Base-by-base conservation (phyloP, 2,888 invertebrate species). In the Dynastes grantii region DNA sequence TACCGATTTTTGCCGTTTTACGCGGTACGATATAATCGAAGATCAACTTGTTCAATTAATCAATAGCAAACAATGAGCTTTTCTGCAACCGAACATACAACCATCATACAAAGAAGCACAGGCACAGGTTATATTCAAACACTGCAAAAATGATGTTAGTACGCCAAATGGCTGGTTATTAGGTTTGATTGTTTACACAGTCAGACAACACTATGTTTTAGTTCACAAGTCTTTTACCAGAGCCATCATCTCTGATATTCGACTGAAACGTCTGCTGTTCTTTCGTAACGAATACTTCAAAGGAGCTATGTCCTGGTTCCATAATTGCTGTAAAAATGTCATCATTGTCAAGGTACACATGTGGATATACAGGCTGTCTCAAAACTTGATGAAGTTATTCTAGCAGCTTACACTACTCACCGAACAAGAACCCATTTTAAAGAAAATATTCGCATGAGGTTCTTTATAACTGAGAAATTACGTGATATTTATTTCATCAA, bases 241-340 rank as follows among this genome's bases (percentile, higher is more conserved):
- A 88, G 94, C 92, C 61, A 75, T 51, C 89, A 79, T 58, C 40
- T 86, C 85, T 79, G 85, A 84, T 82, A 87, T 86, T 90, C 94
- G 92, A 90, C 95, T 95, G 91, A 95, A 94, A 91, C 93, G 92
- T 88, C 95, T 92, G 89, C 95, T 93, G 89, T 93, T 92, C 87
- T 91, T 91, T 85, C 95, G 94, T 84, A 95, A 92, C 86, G 94
- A 94, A 89, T 93, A 92, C 92, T 96, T 96, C 90, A 96, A 91
- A 87, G 95, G 94, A 88, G 93, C 93, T 90, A 96, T 95, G 90
- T 96, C 95, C 91, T 95, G 95, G 91, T 96, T 96, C 94, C 95
- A 96, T 87, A 96, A 91, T 94, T 95, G 92, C 88, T 89, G 85
- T 82, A 85, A 84, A 82, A 80, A 83, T 58, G 5, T 8, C 40